Evolutionary conservation across 2,888 invertebrate species (phyloP).

Genomic region (Nemoura dubitans): DNA sequence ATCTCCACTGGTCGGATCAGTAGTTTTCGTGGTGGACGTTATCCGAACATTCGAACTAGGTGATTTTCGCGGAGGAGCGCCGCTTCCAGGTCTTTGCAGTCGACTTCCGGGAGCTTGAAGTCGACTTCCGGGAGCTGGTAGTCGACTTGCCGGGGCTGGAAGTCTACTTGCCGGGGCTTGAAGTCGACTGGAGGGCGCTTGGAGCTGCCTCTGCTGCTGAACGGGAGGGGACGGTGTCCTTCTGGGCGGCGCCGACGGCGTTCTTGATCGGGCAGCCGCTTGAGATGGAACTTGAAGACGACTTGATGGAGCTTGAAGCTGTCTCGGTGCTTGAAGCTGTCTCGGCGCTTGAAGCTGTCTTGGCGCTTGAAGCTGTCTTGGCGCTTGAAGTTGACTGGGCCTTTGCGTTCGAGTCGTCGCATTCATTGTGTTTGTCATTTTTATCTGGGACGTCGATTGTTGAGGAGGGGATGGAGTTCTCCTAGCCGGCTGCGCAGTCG

Average conservation of each 20-base stretch:
- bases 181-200: not conserved
- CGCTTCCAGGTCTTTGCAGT: not conserved
- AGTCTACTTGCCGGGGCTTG: not conserved
- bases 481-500: no score
- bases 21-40: not conserved
- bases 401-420: not conserved
- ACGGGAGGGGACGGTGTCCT: not conserved
- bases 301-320: not conserved
- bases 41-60: not conserved
- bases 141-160: not conserved
- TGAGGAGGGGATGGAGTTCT: no score
- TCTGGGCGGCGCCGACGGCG: not conserved
- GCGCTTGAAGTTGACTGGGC: not conserved
- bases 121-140: not conserved
- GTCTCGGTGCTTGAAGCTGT: not conserved
- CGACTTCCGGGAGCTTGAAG: not conserved
- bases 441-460: no score
- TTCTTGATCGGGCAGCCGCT: not conserved
- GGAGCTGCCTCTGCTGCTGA: not conserved
- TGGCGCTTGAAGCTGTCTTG: not conserved
- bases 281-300: not conserved
- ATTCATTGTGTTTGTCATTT: no score
- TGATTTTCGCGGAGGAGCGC: not conserved
- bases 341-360: not conserved
- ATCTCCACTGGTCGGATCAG: not conserved